phyloP scores from a whole-genome alignment of 1,140 invertebrate species.

The Halyomorpha halys region DNA sequence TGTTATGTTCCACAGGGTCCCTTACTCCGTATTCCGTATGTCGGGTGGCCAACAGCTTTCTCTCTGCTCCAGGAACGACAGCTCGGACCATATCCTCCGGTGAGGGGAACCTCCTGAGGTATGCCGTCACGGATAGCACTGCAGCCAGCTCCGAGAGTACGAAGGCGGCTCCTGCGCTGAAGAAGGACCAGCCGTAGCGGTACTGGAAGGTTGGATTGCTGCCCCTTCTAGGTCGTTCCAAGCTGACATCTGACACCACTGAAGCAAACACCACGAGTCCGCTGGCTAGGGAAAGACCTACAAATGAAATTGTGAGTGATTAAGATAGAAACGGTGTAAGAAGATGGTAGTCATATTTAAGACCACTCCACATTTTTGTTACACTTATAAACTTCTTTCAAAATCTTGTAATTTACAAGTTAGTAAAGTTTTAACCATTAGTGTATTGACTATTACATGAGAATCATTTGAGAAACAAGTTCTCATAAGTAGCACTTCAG shows the following conservation, averaged over 20 bases:
- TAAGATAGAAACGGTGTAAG: too few relatives aligned
- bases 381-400: too few relatives aligned
- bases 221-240: slow-evolving; percentile 34
- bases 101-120: slow-evolving; percentile 49
- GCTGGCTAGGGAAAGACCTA: slow-evolving; percentile 51
- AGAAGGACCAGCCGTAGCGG: slow-evolving; percentile 61
- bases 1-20: slow-evolving; percentile 27
- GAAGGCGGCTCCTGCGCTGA: slow-evolving; percentile 51
- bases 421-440: too few relatives aligned
- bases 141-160: slow-evolving; percentile 55
- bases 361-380: too few relatives aligned
- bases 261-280: slow-evolving; percentile 52
- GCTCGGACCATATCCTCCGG: slow-evolving; percentile 54
- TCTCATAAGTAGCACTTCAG: too few relatives aligned
- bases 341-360: too few relatives aligned
- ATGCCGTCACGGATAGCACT: slow-evolving; percentile 49
- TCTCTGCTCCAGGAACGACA: slow-evolving; percentile 51
- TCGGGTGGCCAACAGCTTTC: slow-evolving; percentile 31
- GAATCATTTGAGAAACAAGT: too few relatives aligned
- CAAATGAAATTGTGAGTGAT: slow-evolving; percentile 19
- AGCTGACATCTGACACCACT: slow-evolving; percentile 48
- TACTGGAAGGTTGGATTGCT: slow-evolving; percentile 41
- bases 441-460: too few relatives aligned
- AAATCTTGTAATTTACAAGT: too few relatives aligned
- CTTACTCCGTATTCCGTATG: slow-evolving; percentile 36